Evolutionary conservation across 2,888 invertebrate species (phyloP).

Genomic region (Lasioglossum figueresi): DNA sequence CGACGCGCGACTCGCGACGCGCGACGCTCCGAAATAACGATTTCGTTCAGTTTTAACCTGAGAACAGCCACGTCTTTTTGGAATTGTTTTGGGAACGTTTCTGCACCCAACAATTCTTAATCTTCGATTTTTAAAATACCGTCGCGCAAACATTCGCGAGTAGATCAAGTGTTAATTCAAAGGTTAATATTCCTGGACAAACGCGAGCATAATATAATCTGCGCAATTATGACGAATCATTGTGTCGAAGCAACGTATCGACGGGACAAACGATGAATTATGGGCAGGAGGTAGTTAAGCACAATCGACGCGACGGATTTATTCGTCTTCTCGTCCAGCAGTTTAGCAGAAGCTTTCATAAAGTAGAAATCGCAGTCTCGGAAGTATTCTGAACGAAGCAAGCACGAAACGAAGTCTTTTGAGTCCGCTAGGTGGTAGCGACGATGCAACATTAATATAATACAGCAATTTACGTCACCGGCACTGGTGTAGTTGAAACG

Average conservation of each 20-base stretch:
- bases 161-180: neutral
- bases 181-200: neutral
- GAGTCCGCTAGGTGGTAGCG: no score
- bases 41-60: neutral
- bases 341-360: no score
- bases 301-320: neutral
- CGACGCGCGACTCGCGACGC: neutral
- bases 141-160: neutral
- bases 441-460: slow-evolving; percentile 22
- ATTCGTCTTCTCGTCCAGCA: neutral
- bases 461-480: slow-evolving; percentile 21
- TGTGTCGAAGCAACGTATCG: neutral
- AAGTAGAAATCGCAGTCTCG: neutral
- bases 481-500: neutral
- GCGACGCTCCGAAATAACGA: neutral
- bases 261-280: neutral
- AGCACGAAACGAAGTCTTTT: neutral
- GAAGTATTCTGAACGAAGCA: neutral
- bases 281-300: neutral
- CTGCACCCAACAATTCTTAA: neutral
- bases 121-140: neutral
- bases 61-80: no score
- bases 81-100: no score
- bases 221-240: neutral
- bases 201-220: neutral